Percentiles rank a stretch among this genome's conserved stretches.
Conservation (phyloP, 2,113 vertebrate genomes). For the Corvus hawaiiensis region DNA sequence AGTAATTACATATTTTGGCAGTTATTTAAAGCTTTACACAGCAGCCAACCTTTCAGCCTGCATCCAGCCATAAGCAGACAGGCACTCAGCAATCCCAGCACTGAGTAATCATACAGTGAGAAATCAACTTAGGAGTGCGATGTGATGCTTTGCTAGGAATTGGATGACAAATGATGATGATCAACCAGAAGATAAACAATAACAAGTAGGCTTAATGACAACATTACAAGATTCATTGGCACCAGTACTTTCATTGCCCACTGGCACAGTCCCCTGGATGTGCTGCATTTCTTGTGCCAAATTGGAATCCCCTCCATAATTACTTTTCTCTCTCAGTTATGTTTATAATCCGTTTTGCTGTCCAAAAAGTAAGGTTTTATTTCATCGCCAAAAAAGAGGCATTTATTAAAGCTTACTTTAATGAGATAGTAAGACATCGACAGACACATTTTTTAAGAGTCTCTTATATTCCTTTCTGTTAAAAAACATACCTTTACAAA, state of each 20-base stretch:
- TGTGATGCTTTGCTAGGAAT: background rate
- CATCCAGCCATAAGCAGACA: background rate
- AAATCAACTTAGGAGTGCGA: background rate
- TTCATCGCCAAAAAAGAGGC: background rate
- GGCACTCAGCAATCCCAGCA: background rate
- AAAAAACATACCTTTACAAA: background rate
- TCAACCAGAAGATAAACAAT: slow-evolving; percentile 19
- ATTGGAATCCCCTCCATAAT: background rate
- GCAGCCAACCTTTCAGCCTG: background rate
- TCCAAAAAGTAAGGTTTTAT: background rate
- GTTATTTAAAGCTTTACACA: background rate
- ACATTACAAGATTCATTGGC: background rate
- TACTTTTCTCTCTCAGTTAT: background rate
- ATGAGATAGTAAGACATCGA: background rate
- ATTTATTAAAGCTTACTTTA: background rate
- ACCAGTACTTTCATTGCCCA: background rate
- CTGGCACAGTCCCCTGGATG: background rate
- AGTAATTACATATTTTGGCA: background rate
- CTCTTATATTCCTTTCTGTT: background rate
- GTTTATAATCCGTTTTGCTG: background rate
- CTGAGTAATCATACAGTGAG: background rate
- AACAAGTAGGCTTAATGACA: slow-evolving; percentile 8
- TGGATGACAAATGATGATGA: background rate
- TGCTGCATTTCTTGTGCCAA: background rate
- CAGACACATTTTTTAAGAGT: background rate